A percentile compares a stretch with the other conserved stretches of the same genome.
These are phyloP conservation scores for Fissipunctia ypsillon DNA, from an alignment of 2,888 invertebrate species.

Conservation along the genomic window DNA sequence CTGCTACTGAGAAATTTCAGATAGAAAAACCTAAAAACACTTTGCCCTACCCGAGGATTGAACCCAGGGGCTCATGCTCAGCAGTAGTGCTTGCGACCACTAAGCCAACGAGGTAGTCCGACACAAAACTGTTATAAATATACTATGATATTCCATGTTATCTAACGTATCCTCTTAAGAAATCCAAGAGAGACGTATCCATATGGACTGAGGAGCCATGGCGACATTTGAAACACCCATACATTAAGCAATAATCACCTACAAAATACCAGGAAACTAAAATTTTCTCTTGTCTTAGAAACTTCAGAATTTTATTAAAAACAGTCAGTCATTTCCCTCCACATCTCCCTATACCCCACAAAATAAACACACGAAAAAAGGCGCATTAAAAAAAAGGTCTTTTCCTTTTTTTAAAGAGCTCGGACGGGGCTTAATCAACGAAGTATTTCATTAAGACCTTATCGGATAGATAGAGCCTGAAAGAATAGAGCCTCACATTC, in stretches of 20 bases:
- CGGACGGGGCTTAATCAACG: constrained; percentile 82
- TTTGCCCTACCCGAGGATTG: not conserved
- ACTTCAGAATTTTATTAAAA: not conserved
- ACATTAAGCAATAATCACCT: not conserved
- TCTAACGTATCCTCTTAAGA: not conserved
- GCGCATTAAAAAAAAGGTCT: constrained; percentile 45
- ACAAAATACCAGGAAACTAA: not conserved
- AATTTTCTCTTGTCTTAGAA: not conserved
- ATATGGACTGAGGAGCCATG: too few relatives aligned
- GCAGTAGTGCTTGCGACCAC: not conserved
- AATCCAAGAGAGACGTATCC: not conserved
- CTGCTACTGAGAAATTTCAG: not conserved
- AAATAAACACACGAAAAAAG: constrained; percentile 44
- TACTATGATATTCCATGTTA: not conserved
- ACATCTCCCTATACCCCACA: constrained; percentile 26
- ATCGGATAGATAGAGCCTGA: constrained; percentile 78
- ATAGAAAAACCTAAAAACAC: not conserved
- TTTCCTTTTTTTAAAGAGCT: constrained; percentile 73
- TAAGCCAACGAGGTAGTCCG: not conserved
- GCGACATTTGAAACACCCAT: not conserved
- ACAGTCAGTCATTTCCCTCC: not conserved
- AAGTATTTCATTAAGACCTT: constrained; percentile 89
- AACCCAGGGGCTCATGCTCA: not conserved
- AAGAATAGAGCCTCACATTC: constrained; percentile 88
- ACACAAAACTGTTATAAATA: not conserved